Evolutionary conservation across 1,140 invertebrate species (phyloP).

Genomic region (Nephila pilipes): DNA sequence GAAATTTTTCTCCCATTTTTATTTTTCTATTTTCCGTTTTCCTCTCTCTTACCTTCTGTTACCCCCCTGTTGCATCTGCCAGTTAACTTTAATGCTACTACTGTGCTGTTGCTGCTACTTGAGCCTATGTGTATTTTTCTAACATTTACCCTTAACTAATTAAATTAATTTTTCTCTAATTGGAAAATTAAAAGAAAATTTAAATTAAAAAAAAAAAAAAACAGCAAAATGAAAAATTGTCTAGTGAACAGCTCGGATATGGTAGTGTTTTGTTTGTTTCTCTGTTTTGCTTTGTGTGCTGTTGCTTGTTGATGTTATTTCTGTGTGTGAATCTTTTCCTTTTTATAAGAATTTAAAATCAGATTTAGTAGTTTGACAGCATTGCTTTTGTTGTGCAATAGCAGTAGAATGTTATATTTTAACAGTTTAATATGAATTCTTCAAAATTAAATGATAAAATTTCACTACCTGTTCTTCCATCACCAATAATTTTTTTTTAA

Average conservation of each 20-base stretch:
- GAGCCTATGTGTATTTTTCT: slow-evolving; percentile 54
- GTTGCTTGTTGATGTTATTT: slow-evolving; percentile 55
- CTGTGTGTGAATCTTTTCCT: slow-evolving; percentile 22
- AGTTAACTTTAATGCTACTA: slow-evolving; percentile 73
- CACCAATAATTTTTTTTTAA: too few species aligned
- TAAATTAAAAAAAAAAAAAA: background rate
- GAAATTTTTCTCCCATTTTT: background rate
- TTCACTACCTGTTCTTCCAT: too few species aligned
- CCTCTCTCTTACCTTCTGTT: slow-evolving; percentile 49
- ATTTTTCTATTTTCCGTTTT: background rate
- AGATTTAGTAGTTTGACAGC: background rate
- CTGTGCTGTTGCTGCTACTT: slow-evolving; percentile 66
- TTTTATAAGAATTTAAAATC: background rate
- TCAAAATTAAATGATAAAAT: too few species aligned
- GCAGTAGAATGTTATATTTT: background rate
- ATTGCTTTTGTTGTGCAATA: background rate
- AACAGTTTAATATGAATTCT: too few species aligned
- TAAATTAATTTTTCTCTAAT: background rate
- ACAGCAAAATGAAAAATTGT: background rate
- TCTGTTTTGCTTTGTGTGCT: slow-evolving; percentile 72
- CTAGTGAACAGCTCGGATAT: slow-evolving; percentile 68
- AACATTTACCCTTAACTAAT: slow-evolving; percentile 49
- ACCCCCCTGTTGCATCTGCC: slow-evolving; percentile 58
- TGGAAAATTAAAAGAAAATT: background rate
- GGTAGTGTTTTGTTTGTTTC: slow-evolving; percentile 76